Evolutionary conservation across 2,113 vertebrate species (phyloP), one percentile per base, ranked within the genome.

Genomic region (Nymphicus hollandicus): DNA sequence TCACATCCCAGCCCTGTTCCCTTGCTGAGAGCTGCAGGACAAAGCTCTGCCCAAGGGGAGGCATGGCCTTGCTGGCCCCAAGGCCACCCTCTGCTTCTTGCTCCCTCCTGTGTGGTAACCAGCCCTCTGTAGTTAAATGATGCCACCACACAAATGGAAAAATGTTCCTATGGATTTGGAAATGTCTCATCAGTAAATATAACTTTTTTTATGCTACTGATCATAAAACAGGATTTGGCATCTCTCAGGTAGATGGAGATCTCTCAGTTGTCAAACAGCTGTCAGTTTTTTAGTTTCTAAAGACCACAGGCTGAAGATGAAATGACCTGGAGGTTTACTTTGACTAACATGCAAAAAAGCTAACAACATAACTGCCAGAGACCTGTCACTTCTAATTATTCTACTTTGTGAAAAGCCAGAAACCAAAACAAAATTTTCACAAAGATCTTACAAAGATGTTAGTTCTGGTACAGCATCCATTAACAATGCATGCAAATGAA

Each of bases 291-390:
- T 47, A 29, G 8, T 83, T 94, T 91, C 25, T 53, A 20, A 70
- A 78, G 43, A 92, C 13, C 46, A 73, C 9, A 47, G 44, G 5
- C 12, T 84, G 55, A 70, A 66, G 25, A 61, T 81, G 0, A 86
- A 92, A 56, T 55, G 29, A 71, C 64, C 31, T 68, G 28, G 31
- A 76, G 19, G 10, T 80, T 96, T 88, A 55, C 16, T 88, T 86
- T 33, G 35, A 55, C 22, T 68, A 73, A 37, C 4, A 83, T 27
- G 17, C 61, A 13, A 50, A 60, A 77, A 68, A 91, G 7, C 25
- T 78, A 70, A 64, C 24, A 85, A 22, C 8, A 10, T 64, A 89
- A 49, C 31, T 87, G 29, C 27, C 71, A 91, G 41, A 68, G 70
- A 71, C 5, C 18, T 78, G 55, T 84, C 43, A 64, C 16, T 95